Base-by-base conservation (phyloP, 2,113 vertebrate species). In the Scomber colias region DNA sequence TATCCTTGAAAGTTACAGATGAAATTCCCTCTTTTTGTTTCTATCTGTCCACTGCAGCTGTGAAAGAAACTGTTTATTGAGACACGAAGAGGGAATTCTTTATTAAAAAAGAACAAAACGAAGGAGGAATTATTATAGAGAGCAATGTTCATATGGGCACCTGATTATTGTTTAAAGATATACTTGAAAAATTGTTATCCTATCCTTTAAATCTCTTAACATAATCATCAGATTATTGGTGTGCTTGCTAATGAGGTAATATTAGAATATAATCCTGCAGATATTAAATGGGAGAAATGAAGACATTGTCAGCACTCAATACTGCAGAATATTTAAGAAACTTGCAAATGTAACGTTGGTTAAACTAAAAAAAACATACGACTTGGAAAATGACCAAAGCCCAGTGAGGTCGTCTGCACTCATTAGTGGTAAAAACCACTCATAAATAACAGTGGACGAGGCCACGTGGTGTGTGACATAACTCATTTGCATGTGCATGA, bases 391-490 rank as follows among this genome's bases (percentile, higher is more conserved):
- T 67, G 11, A n/a, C 10, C 31, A 17, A 14, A 53, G 15, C 17
- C 4, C n/a, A 14, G 16, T 31, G 11, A 24, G 46, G 60, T 45
- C 64, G 27, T 81, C 63, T 69, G 40, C 31, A 30, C 30, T 57
- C 16, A 21, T 5, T 5, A 3, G 19, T 50, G 44, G 51, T 55
- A 63, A 40, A 48, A 82, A 44, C 0, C 2, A 2, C 27, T 68
- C 55, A 72, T 74, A 68, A 70, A 75, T 65, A 53, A 48, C 14
- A 44, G 24, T 3, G 4, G 17, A 49, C 17, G 27, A 67, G 12
- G 49, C 64, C 24, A n/a, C 48, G 14, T 24, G 11, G 24, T 8
- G 0, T 17, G 13, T 55, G 19, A 27, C 50, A 48, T 6, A 30
- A 27, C 7, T 59, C 56, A 59, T 59, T 59, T 27, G 10, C 56